Evolutionary conservation across 2,888 invertebrate genomes (phyloP).

Genomic region (Papilio demoleus): DNA sequence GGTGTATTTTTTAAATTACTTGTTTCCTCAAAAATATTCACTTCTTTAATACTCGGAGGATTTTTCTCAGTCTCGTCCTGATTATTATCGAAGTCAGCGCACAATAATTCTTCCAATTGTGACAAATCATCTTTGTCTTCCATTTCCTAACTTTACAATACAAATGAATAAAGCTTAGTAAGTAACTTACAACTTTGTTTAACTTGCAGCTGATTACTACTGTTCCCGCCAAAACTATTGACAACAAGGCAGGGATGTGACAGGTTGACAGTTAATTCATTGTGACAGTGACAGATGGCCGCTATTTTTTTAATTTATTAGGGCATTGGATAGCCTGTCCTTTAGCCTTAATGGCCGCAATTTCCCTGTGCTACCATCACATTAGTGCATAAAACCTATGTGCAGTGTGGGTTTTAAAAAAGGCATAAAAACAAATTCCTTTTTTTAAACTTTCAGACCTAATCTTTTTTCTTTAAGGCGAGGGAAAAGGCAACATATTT

Average conservation of each 20-base stretch:
- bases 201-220: neutral
- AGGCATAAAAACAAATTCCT: no score
- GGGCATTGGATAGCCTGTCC: no score
- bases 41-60: slow-evolving; percentile 54
- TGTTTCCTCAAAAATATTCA: slow-evolving; percentile 65
- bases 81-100: slow-evolving; percentile 64
- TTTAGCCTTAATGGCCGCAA: neutral
- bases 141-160: slow-evolving; percentile 43
- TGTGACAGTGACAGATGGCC: slow-evolving; percentile 5
- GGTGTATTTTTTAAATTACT: slow-evolving; percentile 43
- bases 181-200: neutral
- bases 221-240: slow-evolving; percentile 29
- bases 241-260: neutral
- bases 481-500: no score
- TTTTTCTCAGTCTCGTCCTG: slow-evolving; percentile 45
- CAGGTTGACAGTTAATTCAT: neutral
- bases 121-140: slow-evolving; percentile 71
- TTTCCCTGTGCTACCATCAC: neutral
- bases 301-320: neutral
- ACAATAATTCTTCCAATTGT: slow-evolving; percentile 73
- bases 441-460: no score
- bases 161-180: neutral
- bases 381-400: neutral
- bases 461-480: no score
- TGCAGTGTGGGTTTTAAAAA: no score